Base-by-base conservation (phyloP, 2,113 vertebrate species). In the Serilophus lunatus region DNA sequence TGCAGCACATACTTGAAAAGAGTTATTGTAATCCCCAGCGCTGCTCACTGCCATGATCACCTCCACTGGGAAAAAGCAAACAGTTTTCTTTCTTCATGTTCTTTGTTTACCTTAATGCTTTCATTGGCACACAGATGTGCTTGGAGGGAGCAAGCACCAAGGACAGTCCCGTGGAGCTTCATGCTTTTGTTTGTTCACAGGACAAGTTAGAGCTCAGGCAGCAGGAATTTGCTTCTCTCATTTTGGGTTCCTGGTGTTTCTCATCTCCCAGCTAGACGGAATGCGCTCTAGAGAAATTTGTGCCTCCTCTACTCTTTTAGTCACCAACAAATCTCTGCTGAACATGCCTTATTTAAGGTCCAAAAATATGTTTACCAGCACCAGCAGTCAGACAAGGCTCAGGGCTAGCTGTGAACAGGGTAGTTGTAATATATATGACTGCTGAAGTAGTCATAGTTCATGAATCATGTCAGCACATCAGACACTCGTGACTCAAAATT, bases 201-300 rank as follows among this genome's bases (percentile, higher is more conserved):
- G 74, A 63, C 57, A 74, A 82, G 35, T 53, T 80, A 49, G 71
- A 94, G 87, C 71, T 95, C 87, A 93, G 86, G 74, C 91, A 85
- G 74, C 18, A 72, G 68, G 85, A 94, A 93, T 91, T 38, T 84
- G 18, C 82, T 76, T 57, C 71, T 77, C 71, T 76, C 2, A 1
- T 50, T 85, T 57, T 80, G 60, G 36, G 50, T 44, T 83, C 75
- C 86, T 91, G 90, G 33, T 92, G 51, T 83, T 74, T 87, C 60
- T 95, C 82, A 90, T 47, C n/a, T 93, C 57, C 36, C 31, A 83
- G 59, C 36, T 63, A 77, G 45, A 90, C 1, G 0, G 24, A 38
- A 65, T 4, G 6, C 88, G 40, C 88, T 81, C 25, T 69, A 42
- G 12, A 82, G 47, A 77, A 83, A 54, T 47, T 54, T 59, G 9